phyloP scores from a whole-genome alignment of 2,113 vertebrate genomes.

The Tonatia bakeri region DNA sequence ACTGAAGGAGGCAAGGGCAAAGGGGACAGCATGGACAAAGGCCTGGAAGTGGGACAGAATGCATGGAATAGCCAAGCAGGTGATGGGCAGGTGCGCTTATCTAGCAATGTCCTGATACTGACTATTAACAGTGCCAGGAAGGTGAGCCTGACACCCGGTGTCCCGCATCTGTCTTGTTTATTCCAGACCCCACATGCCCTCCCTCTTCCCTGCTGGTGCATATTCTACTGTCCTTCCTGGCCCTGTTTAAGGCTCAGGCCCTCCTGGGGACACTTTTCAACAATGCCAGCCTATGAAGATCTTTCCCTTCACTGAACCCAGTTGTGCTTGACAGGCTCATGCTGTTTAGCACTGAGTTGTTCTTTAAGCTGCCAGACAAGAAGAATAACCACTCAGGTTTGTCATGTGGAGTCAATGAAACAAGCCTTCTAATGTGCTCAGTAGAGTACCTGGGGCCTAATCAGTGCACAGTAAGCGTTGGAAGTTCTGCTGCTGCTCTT shows the following conservation, averaged over 20 bases:
- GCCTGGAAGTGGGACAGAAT: too few species aligned
- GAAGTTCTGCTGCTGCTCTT: background rate
- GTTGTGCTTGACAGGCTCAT: background rate
- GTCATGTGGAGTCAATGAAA: background rate
- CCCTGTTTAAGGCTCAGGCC: background rate
- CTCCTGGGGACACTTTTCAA: background rate
- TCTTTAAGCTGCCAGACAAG: background rate
- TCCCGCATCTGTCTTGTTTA: background rate
- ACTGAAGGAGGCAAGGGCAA: fast-evolving
- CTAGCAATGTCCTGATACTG: background rate
- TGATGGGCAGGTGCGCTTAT: background rate
- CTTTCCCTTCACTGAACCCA: background rate
- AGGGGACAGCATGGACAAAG: background rate
- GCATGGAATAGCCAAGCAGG: fast-evolving
- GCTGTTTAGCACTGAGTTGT: background rate
- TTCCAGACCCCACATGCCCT: background rate
- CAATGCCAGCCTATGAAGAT: background rate
- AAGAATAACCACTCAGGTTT: background rate
- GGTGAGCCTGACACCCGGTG: fast-evolving
- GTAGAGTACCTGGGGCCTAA: background rate
- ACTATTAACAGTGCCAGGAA: fast-evolving
- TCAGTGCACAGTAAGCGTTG: background rate
- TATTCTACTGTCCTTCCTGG: background rate
- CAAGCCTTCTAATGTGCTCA: background rate
- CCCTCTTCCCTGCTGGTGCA: background rate